Evolutionary conservation across 2,113 vertebrate genomes (phyloP), one percentile per base, ranked within the genome.

Genomic region (Atractosteus spatula): DNA sequence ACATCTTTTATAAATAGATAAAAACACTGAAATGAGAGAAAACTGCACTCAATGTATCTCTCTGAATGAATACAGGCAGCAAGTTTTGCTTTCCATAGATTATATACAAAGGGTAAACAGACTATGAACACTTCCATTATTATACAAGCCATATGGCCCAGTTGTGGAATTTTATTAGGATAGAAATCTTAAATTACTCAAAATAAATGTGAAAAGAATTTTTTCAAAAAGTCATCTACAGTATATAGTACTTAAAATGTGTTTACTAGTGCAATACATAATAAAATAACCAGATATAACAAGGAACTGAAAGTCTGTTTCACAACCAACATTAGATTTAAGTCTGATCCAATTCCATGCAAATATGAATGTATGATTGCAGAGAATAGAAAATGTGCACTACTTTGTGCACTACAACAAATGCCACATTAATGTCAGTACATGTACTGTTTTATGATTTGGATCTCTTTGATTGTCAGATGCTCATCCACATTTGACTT

Each of bases 371-470:
- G 87, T 88, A 85, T 79, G 84, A 84, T 75, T 84, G 76, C 57
- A 41, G 74, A 68, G 54, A 64, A 84, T 81, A 77, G 79, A 87
- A 85, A 87, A 80, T 82, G 67, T 86, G 79, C 83, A 77, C 78
- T 80, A 83, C 77, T 81, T 86, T 85, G 71, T 69, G 83, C 81
- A 85, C 77, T 77, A 85, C 88, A 91, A 91, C 29, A 92, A 92
- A 92, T 92, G 90, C 88, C 91, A 92, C 80, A 80, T 80, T 90
- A 92, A 92, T 92, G 91, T 91, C 91, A 92, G 82, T 79, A 71
- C 79, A 91, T 89, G 91, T 92, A 29, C 29, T 29, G 29, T 29
- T 84, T 85, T 83, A 86, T 79, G 89, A 91, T 91, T 90, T 87
- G 86, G 89, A 91, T 90, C 78, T 70, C 55, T 73, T 54, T 66